phyloP scores from a whole-genome alignment of 2,888 invertebrate species.

The Periphyllus acericola region DNA sequence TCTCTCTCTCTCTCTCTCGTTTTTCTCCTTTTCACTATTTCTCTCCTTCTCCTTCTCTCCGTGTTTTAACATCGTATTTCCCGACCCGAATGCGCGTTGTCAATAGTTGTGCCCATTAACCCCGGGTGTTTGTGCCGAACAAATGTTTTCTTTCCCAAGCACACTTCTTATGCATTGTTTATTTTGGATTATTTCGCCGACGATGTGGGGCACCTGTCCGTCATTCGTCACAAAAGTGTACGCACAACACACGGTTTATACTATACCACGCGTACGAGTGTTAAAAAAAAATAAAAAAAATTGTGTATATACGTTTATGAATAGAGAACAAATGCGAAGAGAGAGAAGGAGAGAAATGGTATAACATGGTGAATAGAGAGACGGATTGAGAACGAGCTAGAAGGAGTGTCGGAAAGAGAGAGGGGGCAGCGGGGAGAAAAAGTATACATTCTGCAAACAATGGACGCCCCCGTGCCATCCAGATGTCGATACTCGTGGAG shows the following conservation, averaged over 20 bases:
- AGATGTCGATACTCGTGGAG: slow-evolving; percentile 54
- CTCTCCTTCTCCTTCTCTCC: neutral
- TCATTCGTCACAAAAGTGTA: slow-evolving; percentile 53
- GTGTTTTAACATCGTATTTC: neutral
- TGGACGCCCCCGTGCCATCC: slow-evolving; percentile 61
- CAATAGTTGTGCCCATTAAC: slow-evolving; percentile 58
- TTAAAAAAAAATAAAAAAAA: slow-evolving; percentile 18
- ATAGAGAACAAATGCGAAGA: slow-evolving; percentile 9
- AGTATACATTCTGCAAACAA: slow-evolving; percentile 46
- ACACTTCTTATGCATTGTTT: slow-evolving; percentile 57
- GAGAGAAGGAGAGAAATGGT: neutral
- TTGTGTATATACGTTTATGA: neutral
- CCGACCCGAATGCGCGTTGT: slow-evolving; percentile 24
- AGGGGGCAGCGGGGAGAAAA: neutral
- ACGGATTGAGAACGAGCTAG: neutral
- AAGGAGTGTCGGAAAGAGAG: neutral
- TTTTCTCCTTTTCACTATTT: neutral
- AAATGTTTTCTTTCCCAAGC: slow-evolving; percentile 62
- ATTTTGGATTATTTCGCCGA: slow-evolving; percentile 59
- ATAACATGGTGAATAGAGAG: neutral
- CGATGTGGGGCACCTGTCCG: slow-evolving; percentile 59
- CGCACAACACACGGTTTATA: slow-evolving; percentile 10
- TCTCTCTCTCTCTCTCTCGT: neutral
- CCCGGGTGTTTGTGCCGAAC: slow-evolving; percentile 49
- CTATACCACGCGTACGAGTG: neutral